Evolutionary conservation across 1,140 invertebrate species (phyloP).

Genomic region (Ooceraea biroi): DNA sequence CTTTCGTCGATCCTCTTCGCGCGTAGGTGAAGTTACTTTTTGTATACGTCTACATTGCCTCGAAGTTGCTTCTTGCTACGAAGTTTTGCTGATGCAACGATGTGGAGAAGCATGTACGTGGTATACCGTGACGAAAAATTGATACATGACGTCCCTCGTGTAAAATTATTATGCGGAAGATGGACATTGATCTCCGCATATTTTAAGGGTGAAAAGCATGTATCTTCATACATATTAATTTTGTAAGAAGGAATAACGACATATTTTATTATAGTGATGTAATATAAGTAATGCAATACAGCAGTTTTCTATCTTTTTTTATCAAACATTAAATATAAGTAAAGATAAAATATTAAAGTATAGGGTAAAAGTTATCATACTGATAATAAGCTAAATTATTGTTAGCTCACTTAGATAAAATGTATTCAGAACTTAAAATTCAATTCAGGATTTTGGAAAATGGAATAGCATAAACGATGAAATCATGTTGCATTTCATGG

Average conservation of each 20-base stretch:
- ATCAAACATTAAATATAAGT: not conserved
- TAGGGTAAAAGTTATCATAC: too few species aligned
- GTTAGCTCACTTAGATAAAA: too few species aligned
- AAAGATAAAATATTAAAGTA: not conserved
- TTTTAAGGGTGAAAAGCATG: not conserved
- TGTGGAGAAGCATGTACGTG: not conserved
- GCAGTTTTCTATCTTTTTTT: too few species aligned
- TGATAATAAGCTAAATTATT: too few species aligned
- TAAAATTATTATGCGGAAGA: conserved; percentile 3
- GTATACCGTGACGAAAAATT: not conserved
- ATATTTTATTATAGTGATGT: not conserved
- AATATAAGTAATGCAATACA: too few species aligned
- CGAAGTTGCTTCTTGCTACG: not conserved
- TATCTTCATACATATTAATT: not conserved
- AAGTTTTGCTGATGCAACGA: conserved; percentile 36
- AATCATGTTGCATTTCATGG: conserved; percentile 11
- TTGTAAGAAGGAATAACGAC: not conserved
- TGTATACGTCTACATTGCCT: not conserved
- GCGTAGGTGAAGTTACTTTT: conserved; percentile 11
- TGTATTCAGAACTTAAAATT: not conserved
- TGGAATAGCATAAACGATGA: conserved; percentile 9
- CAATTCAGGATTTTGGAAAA: not conserved
- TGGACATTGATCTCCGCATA: not conserved
- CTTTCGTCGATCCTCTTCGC: not conserved
- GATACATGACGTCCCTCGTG: conserved; percentile 11